Evolutionary conservation across 2,888 invertebrate species (phyloP).

Genomic region (Folsomia candida): DNA sequence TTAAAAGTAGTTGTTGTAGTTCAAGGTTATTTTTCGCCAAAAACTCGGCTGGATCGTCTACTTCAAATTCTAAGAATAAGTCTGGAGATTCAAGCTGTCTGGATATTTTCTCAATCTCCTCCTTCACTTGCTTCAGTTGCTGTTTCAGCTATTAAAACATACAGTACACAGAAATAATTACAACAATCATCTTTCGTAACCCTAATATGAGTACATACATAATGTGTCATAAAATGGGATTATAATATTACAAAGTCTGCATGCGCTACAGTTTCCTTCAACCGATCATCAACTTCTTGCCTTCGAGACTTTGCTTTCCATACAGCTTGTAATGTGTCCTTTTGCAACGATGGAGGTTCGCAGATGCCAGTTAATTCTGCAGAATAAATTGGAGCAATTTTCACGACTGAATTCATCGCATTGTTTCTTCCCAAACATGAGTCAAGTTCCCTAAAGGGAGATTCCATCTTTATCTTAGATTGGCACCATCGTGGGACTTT

Average conservation of each 20-base stretch:
- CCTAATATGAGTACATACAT: too few species aligned
- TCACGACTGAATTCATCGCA: too few species aligned
- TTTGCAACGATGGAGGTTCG: background rate
- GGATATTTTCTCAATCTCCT: slow-evolving; percentile 16
- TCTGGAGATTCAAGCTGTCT: background rate
- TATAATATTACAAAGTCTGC: slow-evolving; percentile 29
- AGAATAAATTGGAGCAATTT: background rate
- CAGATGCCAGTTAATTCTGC: background rate
- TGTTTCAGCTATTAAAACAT: slow-evolving; percentile 19
- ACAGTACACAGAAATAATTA: background rate
- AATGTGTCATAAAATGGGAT: background rate
- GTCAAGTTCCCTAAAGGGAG: too few species aligned
- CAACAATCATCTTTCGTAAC: too few species aligned
- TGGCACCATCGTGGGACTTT: background rate
- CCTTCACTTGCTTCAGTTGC: slow-evolving; percentile 16
- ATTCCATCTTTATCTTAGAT: too few species aligned
- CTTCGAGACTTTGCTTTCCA: background rate
- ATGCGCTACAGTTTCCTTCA: slow-evolving; percentile 20
- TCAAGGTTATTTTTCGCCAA: slow-evolving; percentile 1
- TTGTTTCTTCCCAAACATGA: background rate
- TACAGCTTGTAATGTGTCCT: background rate
- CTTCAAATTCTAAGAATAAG: background rate
- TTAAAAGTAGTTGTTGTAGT: slow-evolving; percentile 28
- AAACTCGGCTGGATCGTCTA: background rate
- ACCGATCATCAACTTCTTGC: slow-evolving; percentile 2